Percentiles rank a stretch among this genome's conserved stretches.
phyloP scores from a whole-genome alignment of 2,888 invertebrate species.

The Melanostoma mellinum region DNA sequence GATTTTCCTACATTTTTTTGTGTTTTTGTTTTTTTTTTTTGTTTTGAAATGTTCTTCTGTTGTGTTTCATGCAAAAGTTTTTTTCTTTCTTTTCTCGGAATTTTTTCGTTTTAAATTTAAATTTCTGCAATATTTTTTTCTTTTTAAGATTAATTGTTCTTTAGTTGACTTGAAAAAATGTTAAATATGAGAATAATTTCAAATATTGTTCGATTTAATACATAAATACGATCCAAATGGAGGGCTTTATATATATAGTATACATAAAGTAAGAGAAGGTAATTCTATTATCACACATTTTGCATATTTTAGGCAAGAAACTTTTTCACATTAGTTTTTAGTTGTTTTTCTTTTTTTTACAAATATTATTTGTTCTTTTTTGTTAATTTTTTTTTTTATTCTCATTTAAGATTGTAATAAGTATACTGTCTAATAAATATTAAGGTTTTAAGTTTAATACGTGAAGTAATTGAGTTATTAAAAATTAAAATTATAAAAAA shows the following conservation, averaged over 20 bases:
- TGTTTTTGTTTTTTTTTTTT: conserved; percentile 2
- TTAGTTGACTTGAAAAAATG: conserved; percentile 63
- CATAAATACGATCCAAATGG: conserved; percentile 71
- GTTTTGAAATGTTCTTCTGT: conserved; percentile 22
- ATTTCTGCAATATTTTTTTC: conserved; percentile 35
- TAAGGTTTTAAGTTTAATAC: conserved; percentile 67
- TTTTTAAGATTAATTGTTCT: conserved; percentile 48
- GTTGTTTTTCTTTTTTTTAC: conserved; percentile 47
- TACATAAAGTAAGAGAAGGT: conserved; percentile 72
- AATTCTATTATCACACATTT: conserved; percentile 80
- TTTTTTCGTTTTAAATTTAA: conserved; percentile 17
- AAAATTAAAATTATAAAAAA: conserved; percentile 54
- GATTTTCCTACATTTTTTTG: conserved; percentile 6
- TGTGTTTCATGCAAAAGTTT: conserved; percentile 34
- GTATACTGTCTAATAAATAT: conserved; percentile 68
- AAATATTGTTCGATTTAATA: conserved; percentile 71
- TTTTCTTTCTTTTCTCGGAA: conserved; percentile 9
- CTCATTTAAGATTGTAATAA: conserved; percentile 49
- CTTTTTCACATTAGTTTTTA: conserved; percentile 74
- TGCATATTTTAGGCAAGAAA: conserved; percentile 81
- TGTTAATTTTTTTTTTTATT: conserved; percentile 7
- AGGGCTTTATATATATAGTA: conserved; percentile 71
- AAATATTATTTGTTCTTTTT: conserved; percentile 56
- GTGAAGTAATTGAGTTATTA: conserved; percentile 66
- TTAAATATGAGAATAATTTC: conserved; percentile 68